Evolutionary conservation across 2,888 invertebrate species (phyloP).

Genomic region (Antheraea yamamai): DNA sequence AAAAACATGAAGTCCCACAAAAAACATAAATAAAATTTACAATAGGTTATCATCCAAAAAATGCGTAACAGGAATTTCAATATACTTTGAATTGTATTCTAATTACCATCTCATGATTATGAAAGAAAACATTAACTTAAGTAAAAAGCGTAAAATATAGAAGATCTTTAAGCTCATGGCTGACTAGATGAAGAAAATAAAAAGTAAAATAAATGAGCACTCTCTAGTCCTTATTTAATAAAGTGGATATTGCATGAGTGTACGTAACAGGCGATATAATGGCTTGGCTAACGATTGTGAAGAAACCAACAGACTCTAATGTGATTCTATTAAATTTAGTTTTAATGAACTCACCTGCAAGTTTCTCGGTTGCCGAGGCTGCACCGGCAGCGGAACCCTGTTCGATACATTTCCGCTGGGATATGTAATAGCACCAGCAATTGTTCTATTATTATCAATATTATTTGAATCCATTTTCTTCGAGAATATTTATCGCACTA

Average conservation of each 20-base stretch:
- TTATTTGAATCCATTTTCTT: conserved; percentile 58
- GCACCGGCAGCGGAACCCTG: conserved; percentile 41
- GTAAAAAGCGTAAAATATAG: too few species aligned
- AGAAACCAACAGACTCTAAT: background rate
- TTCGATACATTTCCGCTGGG: conserved; percentile 40
- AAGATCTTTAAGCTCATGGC: too few species aligned
- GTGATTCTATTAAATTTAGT: background rate
- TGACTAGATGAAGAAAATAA: too few species aligned
- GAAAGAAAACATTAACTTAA: background rate
- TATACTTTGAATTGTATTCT: background rate
- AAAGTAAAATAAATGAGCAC: too few species aligned
- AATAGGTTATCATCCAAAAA: background rate
- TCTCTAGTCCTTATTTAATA: too few species aligned
- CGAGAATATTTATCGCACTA: background rate
- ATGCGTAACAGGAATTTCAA: background rate
- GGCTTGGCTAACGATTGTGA: too few species aligned
- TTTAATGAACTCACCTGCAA: conserved; percentile 54
- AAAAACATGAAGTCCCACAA: background rate
- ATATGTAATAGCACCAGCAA: conserved; percentile 53
- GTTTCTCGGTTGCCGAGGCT: conserved; percentile 65
- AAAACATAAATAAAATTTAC: background rate
- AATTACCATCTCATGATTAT: background rate
- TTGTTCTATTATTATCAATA: conserved; percentile 38
- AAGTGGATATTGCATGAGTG: too few species aligned
- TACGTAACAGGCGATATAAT: too few species aligned